These are phyloP conservation scores for Agonopterix subpropinquella DNA, from an alignment of 2,888 invertebrate species.

Conservation along the genomic window DNA sequence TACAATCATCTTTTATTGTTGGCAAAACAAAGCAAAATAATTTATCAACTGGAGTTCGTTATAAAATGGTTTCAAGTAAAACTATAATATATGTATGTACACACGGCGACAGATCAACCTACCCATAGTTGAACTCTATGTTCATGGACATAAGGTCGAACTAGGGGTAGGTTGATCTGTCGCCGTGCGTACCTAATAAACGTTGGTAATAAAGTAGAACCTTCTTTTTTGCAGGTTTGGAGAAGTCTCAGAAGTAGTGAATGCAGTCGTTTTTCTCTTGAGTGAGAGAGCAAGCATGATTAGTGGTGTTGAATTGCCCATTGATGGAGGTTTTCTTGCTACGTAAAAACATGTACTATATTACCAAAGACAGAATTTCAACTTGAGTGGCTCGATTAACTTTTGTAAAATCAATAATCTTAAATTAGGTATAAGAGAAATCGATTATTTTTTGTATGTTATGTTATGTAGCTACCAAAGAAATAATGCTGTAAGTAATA, in stretches of 20 bases:
- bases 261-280: conserved; percentile 85
- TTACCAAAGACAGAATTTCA: conserved; percentile 3
- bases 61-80: neutral
- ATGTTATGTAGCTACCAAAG: conserved; percentile 4
- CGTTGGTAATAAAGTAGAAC: neutral
- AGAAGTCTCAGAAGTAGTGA: conserved; percentile 89
- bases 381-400: neutral
- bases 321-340: conserved; percentile 87
- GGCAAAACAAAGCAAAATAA: too few relatives aligned
- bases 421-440: neutral
- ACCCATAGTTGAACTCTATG: too few relatives aligned
- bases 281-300: conserved; percentile 87
- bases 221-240: conserved; percentile 65
- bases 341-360: conserved; percentile 36
- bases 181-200: too few relatives aligned
- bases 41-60: neutral
- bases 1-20: too few relatives aligned
- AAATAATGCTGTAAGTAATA: neutral
- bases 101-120: too few relatives aligned
- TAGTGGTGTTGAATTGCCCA: conserved; percentile 83
- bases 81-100: too few relatives aligned
- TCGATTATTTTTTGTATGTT: neutral
- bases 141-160: too few relatives aligned
- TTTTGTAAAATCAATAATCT: neutral
- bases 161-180: too few relatives aligned